phyloP scores from a whole-genome alignment of 2,888 invertebrate species.

The Hoplodrina blanda region DNA sequence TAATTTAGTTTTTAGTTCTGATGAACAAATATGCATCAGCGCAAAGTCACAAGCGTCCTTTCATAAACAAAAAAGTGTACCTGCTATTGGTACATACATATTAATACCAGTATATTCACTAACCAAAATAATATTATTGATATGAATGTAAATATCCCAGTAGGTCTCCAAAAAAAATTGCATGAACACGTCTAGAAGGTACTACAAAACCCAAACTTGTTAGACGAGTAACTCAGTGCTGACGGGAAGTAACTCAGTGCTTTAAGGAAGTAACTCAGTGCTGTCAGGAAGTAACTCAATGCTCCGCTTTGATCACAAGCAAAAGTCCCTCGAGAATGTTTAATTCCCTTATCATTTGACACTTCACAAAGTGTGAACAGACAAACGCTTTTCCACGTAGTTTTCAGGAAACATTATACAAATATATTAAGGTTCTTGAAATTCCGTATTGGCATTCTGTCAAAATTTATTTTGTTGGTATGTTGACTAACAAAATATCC shows the following conservation, averaged over 20 bases:
- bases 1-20: neutral
- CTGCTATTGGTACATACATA: no score
- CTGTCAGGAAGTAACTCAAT: neutral
- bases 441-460: conserved; percentile 52
- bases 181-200: neutral
- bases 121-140: no score
- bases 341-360: conserved; percentile 6
- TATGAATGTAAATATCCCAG: no score
- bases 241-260: no score
- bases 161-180: neutral
- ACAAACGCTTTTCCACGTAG: conserved; percentile 3
- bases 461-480: conserved; percentile 36
- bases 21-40: neutral
- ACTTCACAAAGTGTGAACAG: conserved; percentile 28
- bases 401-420: conserved; percentile 9
- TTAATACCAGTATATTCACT: no score
- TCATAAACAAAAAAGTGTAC: neutral
- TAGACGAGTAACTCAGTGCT: no score
- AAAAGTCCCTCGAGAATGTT: neutral
- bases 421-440: conserved; percentile 4
- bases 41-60: conserved; percentile 20
- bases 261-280: no score
- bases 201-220: no score
- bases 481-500: neutral
- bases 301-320: neutral